Evolutionary conservation across 1,140 invertebrate genomes (phyloP).

Genomic region (Teleogryllus occipitalis): DNA sequence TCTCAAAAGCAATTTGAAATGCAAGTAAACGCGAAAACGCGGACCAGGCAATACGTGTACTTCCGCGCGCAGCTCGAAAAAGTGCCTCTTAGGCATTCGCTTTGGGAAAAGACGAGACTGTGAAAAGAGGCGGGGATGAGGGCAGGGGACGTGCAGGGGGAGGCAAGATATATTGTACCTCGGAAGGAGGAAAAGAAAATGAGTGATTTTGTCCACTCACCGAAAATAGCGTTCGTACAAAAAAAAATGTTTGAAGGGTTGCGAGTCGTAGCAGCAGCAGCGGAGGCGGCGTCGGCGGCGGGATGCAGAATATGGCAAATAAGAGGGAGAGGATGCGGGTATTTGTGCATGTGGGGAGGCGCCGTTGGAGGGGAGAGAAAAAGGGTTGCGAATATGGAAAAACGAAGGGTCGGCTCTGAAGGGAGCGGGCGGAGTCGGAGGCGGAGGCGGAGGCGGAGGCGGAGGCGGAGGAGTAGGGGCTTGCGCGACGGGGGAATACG

Average conservation of each 20-base stretch:
- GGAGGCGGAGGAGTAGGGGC: slow-evolving; percentile 2
- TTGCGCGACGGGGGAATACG: background rate
- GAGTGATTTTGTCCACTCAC: slow-evolving; percentile 21
- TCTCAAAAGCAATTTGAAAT: background rate
- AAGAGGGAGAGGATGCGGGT: slow-evolving; percentile 9
- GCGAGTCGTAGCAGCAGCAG: background rate
- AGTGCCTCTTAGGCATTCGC: background rate
- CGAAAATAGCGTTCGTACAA: slow-evolving; percentile 13
- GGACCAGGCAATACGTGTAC: too few relatives aligned
- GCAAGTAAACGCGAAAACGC: background rate
- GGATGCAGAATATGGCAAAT: slow-evolving; percentile 8
- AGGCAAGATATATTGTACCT: background rate
- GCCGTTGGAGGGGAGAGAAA: background rate
- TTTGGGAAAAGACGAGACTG: background rate
- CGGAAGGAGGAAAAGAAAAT: slow-evolving; percentile 18
- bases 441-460: background rate
- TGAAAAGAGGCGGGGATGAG: background rate
- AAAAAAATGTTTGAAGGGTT: slow-evolving; percentile 14
- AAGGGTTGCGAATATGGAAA: background rate
- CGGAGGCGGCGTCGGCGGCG: too few relatives aligned
- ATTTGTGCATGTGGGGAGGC: slow-evolving; percentile 7
- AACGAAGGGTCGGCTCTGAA: slow-evolving; percentile 1
- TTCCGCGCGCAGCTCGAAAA: background rate
- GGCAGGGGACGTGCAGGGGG: background rate
- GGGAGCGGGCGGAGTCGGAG: background rate